phyloP scores from a whole-genome alignment of 2,888 invertebrate species.

The Pammene fasciana region DNA sequence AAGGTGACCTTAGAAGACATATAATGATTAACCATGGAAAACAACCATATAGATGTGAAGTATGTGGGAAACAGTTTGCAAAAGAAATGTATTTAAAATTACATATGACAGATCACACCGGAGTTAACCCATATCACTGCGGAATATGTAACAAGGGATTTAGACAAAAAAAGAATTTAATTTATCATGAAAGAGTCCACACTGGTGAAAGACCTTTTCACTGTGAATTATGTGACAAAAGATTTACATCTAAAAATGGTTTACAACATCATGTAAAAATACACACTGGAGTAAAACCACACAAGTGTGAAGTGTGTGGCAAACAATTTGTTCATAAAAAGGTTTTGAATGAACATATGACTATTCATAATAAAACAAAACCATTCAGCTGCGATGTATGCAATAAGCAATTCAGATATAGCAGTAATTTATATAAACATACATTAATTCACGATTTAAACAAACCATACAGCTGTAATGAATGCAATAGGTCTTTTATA shows the following conservation, averaged over 20 bases:
- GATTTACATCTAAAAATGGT: background rate
- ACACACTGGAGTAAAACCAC: constrained; percentile 1
- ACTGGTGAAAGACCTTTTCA: background rate
- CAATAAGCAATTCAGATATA: background rate
- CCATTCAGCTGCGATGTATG: background rate
- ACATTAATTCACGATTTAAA: background rate
- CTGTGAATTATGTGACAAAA: background rate
- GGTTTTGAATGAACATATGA: background rate
- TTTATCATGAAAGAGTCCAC: background rate
- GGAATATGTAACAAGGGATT: no score
- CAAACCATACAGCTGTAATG: background rate
- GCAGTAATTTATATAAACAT: background rate
- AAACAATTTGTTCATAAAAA: background rate
- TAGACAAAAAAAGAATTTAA: no score
- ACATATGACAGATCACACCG: background rate
- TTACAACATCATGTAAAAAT: background rate
- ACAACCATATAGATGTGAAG: background rate
- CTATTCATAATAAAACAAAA: background rate
- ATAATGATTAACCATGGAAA: background rate
- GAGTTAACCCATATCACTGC: background rate
- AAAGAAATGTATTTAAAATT: background rate
- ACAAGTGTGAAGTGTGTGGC: background rate
- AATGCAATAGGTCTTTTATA: background rate
- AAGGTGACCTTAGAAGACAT: background rate
- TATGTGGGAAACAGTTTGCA: background rate